Percentiles rank a stretch among this genome's conserved stretches.
Conservation (phyloP, 2,113 vertebrate genomes). For the Urocolius indicus region DNA sequence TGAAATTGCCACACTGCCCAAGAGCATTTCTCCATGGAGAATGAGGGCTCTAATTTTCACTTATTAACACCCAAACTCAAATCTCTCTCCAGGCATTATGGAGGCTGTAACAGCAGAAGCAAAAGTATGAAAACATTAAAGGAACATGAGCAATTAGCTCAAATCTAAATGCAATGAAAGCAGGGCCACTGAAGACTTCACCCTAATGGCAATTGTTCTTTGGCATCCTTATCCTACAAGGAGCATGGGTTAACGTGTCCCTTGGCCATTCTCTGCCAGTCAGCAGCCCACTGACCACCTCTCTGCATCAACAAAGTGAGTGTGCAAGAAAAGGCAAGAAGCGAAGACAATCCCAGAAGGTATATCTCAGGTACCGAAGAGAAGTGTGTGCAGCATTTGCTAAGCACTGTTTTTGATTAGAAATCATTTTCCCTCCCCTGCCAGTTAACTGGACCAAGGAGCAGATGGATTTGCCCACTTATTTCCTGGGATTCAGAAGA, state of each 20-base stretch:
- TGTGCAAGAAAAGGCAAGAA: neutral
- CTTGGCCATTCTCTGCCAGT: neutral
- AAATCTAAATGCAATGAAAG: neutral
- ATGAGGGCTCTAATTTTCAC: neutral
- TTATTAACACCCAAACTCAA: neutral
- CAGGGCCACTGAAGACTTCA: neutral
- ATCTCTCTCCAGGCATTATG: neutral
- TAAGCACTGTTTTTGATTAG: neutral
- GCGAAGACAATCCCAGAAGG: neutral
- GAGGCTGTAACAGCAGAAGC: neutral
- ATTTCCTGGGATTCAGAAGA: neutral
- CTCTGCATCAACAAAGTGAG: neutral
- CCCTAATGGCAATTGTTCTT: neutral
- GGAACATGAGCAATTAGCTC: neutral
- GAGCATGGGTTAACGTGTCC: neutral
- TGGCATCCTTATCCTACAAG: neutral
- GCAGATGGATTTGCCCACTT: neutral
- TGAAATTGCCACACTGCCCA: slow-evolving; percentile 31
- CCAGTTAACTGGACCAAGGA: neutral
- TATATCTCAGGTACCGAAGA: neutral
- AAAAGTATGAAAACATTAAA: neutral
- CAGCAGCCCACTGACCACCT: neutral
- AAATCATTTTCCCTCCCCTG: neutral
- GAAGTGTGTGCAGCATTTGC: neutral
- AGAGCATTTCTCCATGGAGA: slow-evolving; percentile 8